phyloP scores from a whole-genome alignment of 1,140 invertebrate species.

The Solenopsis fugax region DNA sequence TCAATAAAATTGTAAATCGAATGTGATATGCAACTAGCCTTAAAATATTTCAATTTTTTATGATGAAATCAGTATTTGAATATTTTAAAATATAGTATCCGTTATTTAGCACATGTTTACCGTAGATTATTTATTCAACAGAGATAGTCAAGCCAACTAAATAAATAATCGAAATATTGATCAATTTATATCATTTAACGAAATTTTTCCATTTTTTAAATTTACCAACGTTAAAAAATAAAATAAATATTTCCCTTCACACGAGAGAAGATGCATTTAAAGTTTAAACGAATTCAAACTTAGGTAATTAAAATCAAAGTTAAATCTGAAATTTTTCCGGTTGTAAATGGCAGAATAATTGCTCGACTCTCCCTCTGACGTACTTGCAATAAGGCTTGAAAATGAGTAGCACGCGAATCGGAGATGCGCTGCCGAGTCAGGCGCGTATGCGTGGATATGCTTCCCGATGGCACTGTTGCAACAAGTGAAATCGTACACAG shows the following conservation, averaged over 20 bases:
- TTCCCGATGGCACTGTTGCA: constrained; percentile 59
- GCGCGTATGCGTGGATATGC: constrained; percentile 20
- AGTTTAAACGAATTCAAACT: constrained; percentile 1
- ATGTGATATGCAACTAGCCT: not conserved
- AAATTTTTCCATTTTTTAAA: not conserved
- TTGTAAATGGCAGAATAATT: constrained; percentile 16
- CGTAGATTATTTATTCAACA: not conserved
- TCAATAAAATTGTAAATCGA: not conserved
- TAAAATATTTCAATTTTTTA: not conserved
- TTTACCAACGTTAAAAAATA: not conserved
- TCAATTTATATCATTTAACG: not conserved
- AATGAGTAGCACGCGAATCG: constrained; percentile 43
- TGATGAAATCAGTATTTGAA: not conserved
- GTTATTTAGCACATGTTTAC: not conserved
- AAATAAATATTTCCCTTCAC: not conserved
- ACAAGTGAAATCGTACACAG: constrained; percentile 73
- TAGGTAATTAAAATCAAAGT: constrained; percentile 5
- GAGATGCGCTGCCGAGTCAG: constrained; percentile 40
- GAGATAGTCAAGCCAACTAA: not conserved
- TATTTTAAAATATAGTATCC: not conserved
- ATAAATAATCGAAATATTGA: constrained; percentile 8
- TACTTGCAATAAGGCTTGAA: constrained; percentile 16
- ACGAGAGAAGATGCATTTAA: not conserved
- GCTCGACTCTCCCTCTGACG: not conserved
- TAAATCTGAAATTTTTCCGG: not conserved